Percentiles rank a stretch among this genome's conserved stretches.
Evolutionary conservation across 2,113 vertebrate genomes (phyloP).

Genomic region (Cariama cristata): DNA sequence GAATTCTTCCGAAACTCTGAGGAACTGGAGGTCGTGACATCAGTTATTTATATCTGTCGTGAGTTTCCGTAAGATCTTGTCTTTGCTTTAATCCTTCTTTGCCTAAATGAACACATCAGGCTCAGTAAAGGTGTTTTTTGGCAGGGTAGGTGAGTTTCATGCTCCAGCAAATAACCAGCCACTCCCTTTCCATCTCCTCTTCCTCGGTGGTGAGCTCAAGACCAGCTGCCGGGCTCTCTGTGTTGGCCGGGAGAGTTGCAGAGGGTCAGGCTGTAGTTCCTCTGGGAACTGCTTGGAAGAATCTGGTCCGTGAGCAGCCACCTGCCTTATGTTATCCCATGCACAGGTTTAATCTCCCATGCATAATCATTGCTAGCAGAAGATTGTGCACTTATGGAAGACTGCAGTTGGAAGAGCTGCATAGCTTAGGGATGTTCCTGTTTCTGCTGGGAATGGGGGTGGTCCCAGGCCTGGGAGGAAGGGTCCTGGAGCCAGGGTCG

Average conservation of each 20-base stretch:
- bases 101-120: background rate
- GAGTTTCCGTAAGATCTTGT: background rate
- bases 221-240: background rate
- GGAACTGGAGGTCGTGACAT: background rate
- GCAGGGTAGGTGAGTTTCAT: background rate
- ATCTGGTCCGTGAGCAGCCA: background rate
- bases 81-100: background rate
- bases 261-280: background rate
- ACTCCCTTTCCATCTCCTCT: background rate
- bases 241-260: background rate
- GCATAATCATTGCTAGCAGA: background rate
- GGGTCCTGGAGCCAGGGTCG: background rate
- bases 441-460: background rate
- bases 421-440: background rate
- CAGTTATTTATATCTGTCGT: background rate
- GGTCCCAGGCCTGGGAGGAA: background rate
- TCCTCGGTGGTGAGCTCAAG: background rate
- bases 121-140: background rate
- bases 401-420: background rate
- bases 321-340: background rate
- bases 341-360: background rate
- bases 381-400: background rate
- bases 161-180: background rate
- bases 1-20: background rate
- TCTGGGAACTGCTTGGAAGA: background rate